These are phyloP conservation scores for Mugil cephalus DNA, from an alignment of 2,113 vertebrate species.

Conservation along the genomic window DNA sequence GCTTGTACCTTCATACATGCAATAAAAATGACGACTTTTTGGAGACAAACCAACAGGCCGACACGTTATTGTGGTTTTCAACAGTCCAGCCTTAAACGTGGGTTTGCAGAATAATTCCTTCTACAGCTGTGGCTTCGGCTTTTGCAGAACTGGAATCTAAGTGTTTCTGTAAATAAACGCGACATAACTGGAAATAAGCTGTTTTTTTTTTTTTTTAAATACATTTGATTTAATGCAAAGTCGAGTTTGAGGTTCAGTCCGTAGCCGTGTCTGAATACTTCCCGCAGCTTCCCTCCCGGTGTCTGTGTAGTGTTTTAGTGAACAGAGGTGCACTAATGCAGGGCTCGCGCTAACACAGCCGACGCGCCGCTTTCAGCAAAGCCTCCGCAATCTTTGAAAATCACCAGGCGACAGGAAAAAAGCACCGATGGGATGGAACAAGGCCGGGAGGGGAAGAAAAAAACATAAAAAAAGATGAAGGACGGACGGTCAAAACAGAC, in stretches of 20 bases:
- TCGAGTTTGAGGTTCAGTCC: neutral
- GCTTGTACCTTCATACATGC: slow-evolving; percentile 15
- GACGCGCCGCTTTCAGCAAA: slow-evolving; percentile 28
- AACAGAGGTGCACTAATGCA: slow-evolving; percentile 27
- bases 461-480: neutral
- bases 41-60: neutral
- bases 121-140: neutral
- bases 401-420: slow-evolving; percentile 7
- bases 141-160: neutral
- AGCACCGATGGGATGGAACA: neutral
- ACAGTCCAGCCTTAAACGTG: neutral
- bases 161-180: neutral
- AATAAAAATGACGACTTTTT: slow-evolving; percentile 24
- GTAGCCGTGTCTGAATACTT: slow-evolving; percentile 19
- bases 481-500: neutral
- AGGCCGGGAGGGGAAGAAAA: neutral
- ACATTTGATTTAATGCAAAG: too few relatives aligned
- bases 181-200: neutral
- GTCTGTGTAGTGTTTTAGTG: slow-evolving; percentile 30
- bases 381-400: slow-evolving; percentile 28
- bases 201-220: neutral
- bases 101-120: neutral
- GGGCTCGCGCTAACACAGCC: slow-evolving; percentile 37
- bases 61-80: neutral
- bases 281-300: slow-evolving; percentile 20